Evolutionary conservation across 1,140 invertebrate species (phyloP).

Genomic region (Globodera ellingtonae): DNA sequence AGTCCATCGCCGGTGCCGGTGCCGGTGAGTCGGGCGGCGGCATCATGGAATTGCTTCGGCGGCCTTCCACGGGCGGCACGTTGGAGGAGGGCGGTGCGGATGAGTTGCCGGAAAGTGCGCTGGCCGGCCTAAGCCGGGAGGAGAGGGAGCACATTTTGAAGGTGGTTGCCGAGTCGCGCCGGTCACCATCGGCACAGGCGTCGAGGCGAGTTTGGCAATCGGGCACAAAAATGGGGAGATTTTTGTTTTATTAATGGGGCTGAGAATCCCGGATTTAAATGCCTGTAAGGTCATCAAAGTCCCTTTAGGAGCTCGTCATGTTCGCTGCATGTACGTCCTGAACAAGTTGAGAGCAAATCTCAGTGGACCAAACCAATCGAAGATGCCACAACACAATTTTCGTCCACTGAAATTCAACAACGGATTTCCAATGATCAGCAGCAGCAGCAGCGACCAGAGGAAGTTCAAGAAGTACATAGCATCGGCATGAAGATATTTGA

Average conservation of each 20-base stretch:
- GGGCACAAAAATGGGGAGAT: neutral
- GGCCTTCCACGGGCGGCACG: neutral
- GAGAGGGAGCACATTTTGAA: constrained; percentile 45
- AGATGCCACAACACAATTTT: neutral
- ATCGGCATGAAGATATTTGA: neutral
- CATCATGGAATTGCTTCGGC: neutral
- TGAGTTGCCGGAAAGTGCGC: constrained; percentile 36
- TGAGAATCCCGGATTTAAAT: too few relatives aligned
- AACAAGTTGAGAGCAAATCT: neutral
- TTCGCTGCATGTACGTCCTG: neutral
- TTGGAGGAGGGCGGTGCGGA: constrained; percentile 1
- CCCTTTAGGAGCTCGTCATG: constrained; percentile 4
- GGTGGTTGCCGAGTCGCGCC: constrained; percentile 38
- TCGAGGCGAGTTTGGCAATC: neutral
- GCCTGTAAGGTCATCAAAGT: neutral
- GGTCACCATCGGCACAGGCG: constrained; percentile 3
- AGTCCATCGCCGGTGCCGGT: neutral
- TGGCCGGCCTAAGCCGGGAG: constrained; percentile 34
- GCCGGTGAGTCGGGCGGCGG: neutral
- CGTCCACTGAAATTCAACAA: neutral
- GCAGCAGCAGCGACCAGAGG: neutral
- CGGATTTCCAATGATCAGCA: neutral
- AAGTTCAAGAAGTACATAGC: neutral
- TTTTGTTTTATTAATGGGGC: neutral
- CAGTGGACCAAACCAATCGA: neutral